phyloP scores from a whole-genome alignment of 2,888 invertebrate genomes.

The Tethea ocularis region DNA sequence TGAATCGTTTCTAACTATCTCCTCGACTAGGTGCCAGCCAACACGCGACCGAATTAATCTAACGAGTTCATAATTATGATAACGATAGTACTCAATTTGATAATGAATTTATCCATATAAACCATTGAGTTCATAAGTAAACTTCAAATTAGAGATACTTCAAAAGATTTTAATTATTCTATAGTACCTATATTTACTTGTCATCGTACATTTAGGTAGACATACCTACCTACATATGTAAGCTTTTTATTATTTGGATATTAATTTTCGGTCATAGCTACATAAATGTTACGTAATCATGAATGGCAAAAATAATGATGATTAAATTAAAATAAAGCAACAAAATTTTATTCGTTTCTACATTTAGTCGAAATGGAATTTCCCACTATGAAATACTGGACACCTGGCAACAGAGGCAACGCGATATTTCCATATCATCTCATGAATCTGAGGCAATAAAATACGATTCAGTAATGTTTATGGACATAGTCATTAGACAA shows the following conservation, averaged over 20 bases:
- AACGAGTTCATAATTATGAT: constrained; percentile 8
- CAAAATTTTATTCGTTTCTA: constrained; percentile 20
- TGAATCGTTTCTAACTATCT: constrained; percentile 47
- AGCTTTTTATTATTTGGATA: too few relatives aligned
- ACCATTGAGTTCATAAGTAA: neutral
- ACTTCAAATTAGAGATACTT: neutral
- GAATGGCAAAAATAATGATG: neutral
- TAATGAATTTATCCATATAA: neutral
- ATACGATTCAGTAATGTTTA: constrained; percentile 43
- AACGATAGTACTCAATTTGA: neutral
- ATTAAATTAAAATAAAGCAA: neutral
- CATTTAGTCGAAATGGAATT: constrained; percentile 50
- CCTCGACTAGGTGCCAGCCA: constrained; percentile 44
- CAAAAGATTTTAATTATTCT: too few relatives aligned
- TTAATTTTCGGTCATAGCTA: neutral
- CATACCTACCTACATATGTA: too few relatives aligned
- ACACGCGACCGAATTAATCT: constrained; percentile 47
- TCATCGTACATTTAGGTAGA: too few relatives aligned
- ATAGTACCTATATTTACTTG: too few relatives aligned
- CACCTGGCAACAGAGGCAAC: constrained; percentile 56
- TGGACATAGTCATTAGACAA: constrained; percentile 34
- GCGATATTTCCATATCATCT: constrained; percentile 52
- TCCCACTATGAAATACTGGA: constrained; percentile 50
- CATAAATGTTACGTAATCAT: neutral
- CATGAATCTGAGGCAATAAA: constrained; percentile 56